These are phyloP conservation scores for Simalia tracyae DNA, from an alignment of 2,797 vertebrate genomes.

Conservation along the genomic window DNA sequence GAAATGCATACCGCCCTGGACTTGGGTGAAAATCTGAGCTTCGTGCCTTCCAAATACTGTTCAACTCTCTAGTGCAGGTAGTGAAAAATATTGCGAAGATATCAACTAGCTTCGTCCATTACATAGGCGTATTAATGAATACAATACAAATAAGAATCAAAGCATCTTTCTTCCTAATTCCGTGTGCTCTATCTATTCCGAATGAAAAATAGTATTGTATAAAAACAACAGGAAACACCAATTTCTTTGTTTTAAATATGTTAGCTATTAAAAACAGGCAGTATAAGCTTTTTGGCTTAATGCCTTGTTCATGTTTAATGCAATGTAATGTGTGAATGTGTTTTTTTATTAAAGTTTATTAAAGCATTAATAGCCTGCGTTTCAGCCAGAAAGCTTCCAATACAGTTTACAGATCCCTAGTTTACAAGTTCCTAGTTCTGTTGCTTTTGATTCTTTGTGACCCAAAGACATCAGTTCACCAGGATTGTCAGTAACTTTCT, in stretches of 20 bases:
- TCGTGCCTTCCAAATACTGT: background rate
- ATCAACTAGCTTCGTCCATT: background rate
- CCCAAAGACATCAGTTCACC: no score
- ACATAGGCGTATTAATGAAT: background rate
- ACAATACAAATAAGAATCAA: background rate
- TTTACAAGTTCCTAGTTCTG: no score
- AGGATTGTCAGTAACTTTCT: no score
- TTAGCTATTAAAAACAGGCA: background rate
- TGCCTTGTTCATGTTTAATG: background rate
- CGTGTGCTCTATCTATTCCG: background rate
- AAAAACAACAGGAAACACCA: background rate
- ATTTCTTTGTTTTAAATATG: background rate
- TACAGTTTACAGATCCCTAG: background rate
- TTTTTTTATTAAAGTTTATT: background rate
- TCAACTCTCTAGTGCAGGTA: no score
- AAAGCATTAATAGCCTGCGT: background rate
- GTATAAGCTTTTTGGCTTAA: background rate
- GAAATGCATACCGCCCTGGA: background rate
- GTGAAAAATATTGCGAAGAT: no score
- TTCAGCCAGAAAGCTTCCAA: background rate
- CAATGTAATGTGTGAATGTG: background rate
- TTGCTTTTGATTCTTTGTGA: no score
- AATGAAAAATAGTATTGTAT: background rate
- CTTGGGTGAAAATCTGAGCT: background rate
- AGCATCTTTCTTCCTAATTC: background rate